Evolutionary conservation across 2,888 invertebrate species (phyloP).

Genomic region (Geotrupes spiniger): DNA sequence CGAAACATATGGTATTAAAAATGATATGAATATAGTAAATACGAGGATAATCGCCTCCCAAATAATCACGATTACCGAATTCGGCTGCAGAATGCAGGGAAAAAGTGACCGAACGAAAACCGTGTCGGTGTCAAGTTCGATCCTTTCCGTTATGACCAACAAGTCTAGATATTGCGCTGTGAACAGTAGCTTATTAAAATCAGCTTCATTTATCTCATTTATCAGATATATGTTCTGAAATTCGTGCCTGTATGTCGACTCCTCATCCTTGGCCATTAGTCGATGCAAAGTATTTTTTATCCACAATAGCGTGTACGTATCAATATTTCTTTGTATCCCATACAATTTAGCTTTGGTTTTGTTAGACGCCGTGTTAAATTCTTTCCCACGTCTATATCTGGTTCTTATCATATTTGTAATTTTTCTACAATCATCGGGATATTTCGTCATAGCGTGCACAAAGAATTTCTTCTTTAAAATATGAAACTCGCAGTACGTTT

Average conservation of each 20-base stretch:
- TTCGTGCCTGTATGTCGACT: slow-evolving; percentile 18
- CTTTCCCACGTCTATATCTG: slow-evolving; percentile 11
- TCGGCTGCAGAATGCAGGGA: slow-evolving; percentile 33
- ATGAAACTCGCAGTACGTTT: slow-evolving; percentile 30
- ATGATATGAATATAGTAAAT: slow-evolving; percentile 17
- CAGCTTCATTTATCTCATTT: slow-evolving; percentile 12
- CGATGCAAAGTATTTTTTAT: slow-evolving; percentile 21
- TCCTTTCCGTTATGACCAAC: slow-evolving; percentile 30
- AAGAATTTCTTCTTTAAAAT: slow-evolving; percentile 26
- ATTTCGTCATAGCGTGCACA: slow-evolving; percentile 13
- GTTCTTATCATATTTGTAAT: slow-evolving; percentile 18
- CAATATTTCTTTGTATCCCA: slow-evolving; percentile 8
- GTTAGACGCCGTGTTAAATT: slow-evolving; percentile 5
- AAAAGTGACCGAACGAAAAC: slow-evolving; percentile 30
- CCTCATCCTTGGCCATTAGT: slow-evolving; percentile 19
- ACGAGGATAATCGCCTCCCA: slow-evolving; percentile 29
- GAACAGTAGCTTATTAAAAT: slow-evolving; percentile 22
- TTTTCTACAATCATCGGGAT: slow-evolving; percentile 23
- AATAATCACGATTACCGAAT: slow-evolving; percentile 27
- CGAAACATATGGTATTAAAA: slow-evolving; percentile 13
- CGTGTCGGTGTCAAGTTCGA: slow-evolving; percentile 31
- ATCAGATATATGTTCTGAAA: slow-evolving; percentile 21
- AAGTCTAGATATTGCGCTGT: slow-evolving; percentile 28
- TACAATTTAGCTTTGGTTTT: slow-evolving; percentile 13
- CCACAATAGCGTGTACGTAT: slow-evolving; percentile 18